Evolutionary conservation across 2,797 vertebrate species (phyloP).

Genomic region (Bradypodion ventrale): DNA sequence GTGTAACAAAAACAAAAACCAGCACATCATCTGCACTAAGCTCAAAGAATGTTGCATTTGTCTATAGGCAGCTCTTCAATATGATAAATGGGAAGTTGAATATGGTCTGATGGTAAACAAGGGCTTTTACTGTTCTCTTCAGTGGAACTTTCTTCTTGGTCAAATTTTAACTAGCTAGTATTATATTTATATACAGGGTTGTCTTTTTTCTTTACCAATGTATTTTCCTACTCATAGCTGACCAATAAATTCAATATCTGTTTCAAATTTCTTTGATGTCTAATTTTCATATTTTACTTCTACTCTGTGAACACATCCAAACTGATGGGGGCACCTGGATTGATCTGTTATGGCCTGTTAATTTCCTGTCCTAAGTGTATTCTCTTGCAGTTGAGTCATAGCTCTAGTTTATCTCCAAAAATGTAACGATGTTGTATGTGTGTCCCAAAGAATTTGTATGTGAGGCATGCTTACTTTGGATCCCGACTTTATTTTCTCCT

Average conservation of each 20-base stretch:
- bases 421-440: neutral
- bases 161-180: conserved; percentile 90
- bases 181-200: conserved; percentile 93
- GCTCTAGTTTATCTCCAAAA: neutral
- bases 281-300: conserved; percentile 80
- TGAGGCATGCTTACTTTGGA: neutral
- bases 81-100: conserved; percentile 85
- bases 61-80: conserved; percentile 93
- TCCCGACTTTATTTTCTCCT: neutral
- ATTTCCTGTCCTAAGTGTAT: neutral
- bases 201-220: conserved; percentile 94
- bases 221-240: conserved; percentile 99
- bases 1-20: conserved; percentile 81
- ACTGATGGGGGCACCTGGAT: neutral
- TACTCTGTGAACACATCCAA: conserved; percentile 28
- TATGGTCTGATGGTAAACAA: conserved; percentile 93
- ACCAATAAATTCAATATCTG: conserved; percentile 99
- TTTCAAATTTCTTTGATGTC: conserved; percentile 87
- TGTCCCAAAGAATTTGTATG: neutral
- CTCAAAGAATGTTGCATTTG: conserved; percentile 90
- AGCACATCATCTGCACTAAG: conserved; percentile 93
- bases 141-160: conserved; percentile 87
- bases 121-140: conserved; percentile 90
- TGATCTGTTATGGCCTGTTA: neutral
- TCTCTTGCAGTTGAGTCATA: neutral